Percentiles rank a stretch among this genome's conserved stretches.
Evolutionary conservation across 2,797 vertebrate species (phyloP).

Genomic region (Tokudaia muenninki): DNA sequence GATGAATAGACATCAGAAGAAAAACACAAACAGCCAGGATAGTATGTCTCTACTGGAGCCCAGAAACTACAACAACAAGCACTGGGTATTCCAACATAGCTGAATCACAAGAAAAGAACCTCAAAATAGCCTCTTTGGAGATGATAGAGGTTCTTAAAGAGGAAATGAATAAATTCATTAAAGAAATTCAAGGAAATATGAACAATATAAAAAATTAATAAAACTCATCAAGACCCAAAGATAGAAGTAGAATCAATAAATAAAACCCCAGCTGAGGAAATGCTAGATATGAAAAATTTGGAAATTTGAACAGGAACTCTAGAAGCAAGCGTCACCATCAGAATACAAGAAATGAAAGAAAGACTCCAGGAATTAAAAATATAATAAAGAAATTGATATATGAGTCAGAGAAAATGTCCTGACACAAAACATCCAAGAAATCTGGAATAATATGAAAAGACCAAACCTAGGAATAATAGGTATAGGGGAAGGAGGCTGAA

Average conservation of each 20-base stretch:
- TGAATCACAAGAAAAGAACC: neutral
- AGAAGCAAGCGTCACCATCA: no score
- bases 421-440: neutral
- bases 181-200: neutral
- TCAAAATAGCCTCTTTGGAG: neutral
- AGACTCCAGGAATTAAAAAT: no score
- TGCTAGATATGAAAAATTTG: no score
- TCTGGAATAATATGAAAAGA: neutral
- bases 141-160: neutral
- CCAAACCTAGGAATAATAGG: neutral
- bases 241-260: no score
- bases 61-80: neutral
- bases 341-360: no score
- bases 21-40: neutral
- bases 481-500: neutral
- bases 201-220: neutral
- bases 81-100: neutral
- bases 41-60: neutral
- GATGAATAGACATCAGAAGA: conserved; percentile 39
- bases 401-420: neutral
- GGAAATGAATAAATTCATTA: neutral
- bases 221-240: no score
- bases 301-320: no score
- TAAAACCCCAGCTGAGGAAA: no score
- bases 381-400: no score